Evolutionary conservation across 2,888 invertebrate species (phyloP), one percentile per base, ranked within the genome.

Genomic region (Tryphoninae sp.): DNA sequence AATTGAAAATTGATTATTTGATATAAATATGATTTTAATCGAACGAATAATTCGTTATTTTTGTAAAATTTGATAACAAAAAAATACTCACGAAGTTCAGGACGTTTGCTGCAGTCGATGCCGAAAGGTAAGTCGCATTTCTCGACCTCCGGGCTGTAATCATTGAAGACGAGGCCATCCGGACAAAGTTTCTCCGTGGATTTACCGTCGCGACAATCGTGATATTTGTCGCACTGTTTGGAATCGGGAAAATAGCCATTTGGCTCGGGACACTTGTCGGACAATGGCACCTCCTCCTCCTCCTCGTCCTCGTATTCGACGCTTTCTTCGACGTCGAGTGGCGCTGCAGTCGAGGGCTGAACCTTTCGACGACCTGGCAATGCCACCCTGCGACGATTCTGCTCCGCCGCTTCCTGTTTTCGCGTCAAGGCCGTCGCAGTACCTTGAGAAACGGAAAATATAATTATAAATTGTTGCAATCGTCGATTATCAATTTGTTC

Each of bases 81-180:
- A 61, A 6, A 23, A 61, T 72, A 95, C 96, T 96, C 93, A 97
- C 97, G 97, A 84, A 95, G 92, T 89, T 96, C 95, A 8, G 96
- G 94, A 80, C 97, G 94, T 84, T 95, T 94, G 0, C 94, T 94
- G 92, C 97, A 97, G 91, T 97, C 97, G 80, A 97, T 95, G 88
- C 97, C 97, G 92, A 96, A 96, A 0, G 97, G 97, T 84, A 97
- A 92, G 91, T 97, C 97, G 87, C 97, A 97, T 89, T 97, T 97
- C 91, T 97, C 97, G 78, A 96, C 95, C 79, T 95, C 94, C 1
- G 95, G 93, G 86, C 95, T 96, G 92, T 95, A 97, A 92, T 97
- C 97, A 87, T 97, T 97, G 93, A 97, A 97, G 69, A 97, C 97
- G 94, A 97, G 95, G 23, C 97, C 97, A 90, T 98, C 97, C 0